Evolutionary conservation across 2,888 invertebrate genomes (phyloP), one percentile per base, ranked within the genome.

Genomic region (Lottia gigantea): DNA sequence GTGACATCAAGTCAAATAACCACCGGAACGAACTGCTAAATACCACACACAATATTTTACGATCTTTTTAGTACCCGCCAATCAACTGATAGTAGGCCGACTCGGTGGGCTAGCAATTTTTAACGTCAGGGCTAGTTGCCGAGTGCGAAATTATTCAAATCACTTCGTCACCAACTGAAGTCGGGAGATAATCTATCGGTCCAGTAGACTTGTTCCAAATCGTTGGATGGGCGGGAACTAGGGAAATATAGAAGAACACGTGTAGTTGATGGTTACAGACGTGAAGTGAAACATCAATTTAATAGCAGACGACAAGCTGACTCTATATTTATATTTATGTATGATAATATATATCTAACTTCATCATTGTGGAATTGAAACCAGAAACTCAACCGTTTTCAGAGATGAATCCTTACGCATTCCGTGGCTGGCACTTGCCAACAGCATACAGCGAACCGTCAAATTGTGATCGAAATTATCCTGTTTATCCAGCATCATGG

Each of bases 341-440:
- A 47, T 46, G 15, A 46, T 46, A 23, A 49, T 66, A 66, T 66
- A 66, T 46, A 46, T 23, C 19, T 66, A 49, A 26, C 31, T 49
- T 25, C 40, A 40, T 31, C 19, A 45, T 65, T 8, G 65, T 26
- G 65, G 15, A 65, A 46, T 46, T 40, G 31, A 23, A 19, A 23
- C 19, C 55, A 55, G 55, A 55, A 55, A 19, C 23, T 55, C 55
- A 16, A 49, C 40, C 65, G 11, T 62, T 26, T 19, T 74, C 78
- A 47, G 75, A 76, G 31, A 84, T 84, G 84, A 84, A 84, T 70
- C 84, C 84, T 14, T 84, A 84, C 74, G 79, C 83, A 64, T 82
- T 84, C 75, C 80, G 84, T 61, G 82, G 84, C 67, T 84, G 84
- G 84, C 84, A 84, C 72, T 72, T 84, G 69, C 84, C 84, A n/a